Evolutionary conservation across 2,888 invertebrate species (phyloP).

Genomic region (Acleris cristana): DNA sequence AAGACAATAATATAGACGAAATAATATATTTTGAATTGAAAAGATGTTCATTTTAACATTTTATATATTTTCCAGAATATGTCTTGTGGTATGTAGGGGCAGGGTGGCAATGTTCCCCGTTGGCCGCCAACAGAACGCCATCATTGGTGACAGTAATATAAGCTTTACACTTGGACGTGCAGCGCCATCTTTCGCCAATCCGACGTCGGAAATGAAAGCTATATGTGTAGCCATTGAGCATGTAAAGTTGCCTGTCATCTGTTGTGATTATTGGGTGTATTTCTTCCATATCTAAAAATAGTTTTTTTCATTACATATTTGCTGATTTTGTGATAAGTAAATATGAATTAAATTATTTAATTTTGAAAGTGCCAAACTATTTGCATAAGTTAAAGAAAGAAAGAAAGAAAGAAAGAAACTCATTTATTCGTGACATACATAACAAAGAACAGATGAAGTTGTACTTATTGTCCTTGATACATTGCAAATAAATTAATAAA

Average conservation of each 20-base stretch:
- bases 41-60: constrained; percentile 10
- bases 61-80: constrained; percentile 41
- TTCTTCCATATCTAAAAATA: constrained; percentile 5
- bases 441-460: too few species aligned
- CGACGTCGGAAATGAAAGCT: constrained; percentile 39
- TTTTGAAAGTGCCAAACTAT: too few species aligned
- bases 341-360: too few species aligned
- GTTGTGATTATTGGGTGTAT: constrained; percentile 27
- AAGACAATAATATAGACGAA: too few species aligned
- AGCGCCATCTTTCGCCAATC: constrained; percentile 44
- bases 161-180: constrained; percentile 49
- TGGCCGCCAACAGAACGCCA: constrained; percentile 28
- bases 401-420: too few species aligned
- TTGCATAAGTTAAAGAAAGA: too few species aligned
- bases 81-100: constrained; percentile 38
- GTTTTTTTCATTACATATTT: background rate
- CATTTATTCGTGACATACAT: too few species aligned
- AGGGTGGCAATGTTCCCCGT: constrained; percentile 43
- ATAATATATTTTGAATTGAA: too few species aligned
- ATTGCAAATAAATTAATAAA: too few species aligned
- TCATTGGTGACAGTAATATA: constrained; percentile 41
- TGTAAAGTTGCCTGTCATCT: constrained; percentile 44
- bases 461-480: too few species aligned
- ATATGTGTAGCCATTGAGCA: constrained; percentile 48
- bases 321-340: too few species aligned